Base-by-base conservation (phyloP, 1,140 invertebrate species). In the Colletes gigas region DNA sequence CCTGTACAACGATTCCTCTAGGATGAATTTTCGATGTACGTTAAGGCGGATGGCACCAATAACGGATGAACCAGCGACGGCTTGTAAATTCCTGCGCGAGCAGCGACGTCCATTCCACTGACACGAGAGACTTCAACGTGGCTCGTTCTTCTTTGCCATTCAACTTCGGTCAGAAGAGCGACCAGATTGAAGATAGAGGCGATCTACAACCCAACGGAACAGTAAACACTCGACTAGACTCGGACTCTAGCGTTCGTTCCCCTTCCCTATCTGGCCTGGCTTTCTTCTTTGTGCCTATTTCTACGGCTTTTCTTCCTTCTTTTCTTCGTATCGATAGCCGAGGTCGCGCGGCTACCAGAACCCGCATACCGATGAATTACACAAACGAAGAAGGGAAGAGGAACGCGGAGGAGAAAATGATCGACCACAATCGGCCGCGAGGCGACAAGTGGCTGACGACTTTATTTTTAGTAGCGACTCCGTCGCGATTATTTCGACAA, bases 141-240 rank as follows among this genome's bases (percentile, higher is more conserved):
- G 79, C 79, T 84, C 83, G 68, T 87, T 73, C 74, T 72, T 80
- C 78, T 85, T 81, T 83, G 78, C 83, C 85, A 85, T 88, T 88
- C 81, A 79, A 75, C 71, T 73, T 81, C 67, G 69, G 75, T 55
- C 62, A 77, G 78, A 78, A 87, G 88, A 85, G 82, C 85, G 88
- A 90, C 84, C 84, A 91, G 90, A 91, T 92, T 85, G 82, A 86
- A 90, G 89, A 91, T 91, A 92, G 89, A 87, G 83, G 84, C 89
- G 87, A 91, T 92, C 85, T 91, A 90, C 88, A 90, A 83, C 85
- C 85, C 85, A 84, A 76, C 71, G 81, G 78, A 90, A 91, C 89
- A 89, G 89, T 92, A 91, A 90, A 91, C 89, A 88, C 84, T 83
- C 81, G 39, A 69, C 86, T 80, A 63, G 85, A 63, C 52, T 39